Evolutionary conservation across 2,888 invertebrate species (phyloP).

Genomic region (Gari tellinella): DNA sequence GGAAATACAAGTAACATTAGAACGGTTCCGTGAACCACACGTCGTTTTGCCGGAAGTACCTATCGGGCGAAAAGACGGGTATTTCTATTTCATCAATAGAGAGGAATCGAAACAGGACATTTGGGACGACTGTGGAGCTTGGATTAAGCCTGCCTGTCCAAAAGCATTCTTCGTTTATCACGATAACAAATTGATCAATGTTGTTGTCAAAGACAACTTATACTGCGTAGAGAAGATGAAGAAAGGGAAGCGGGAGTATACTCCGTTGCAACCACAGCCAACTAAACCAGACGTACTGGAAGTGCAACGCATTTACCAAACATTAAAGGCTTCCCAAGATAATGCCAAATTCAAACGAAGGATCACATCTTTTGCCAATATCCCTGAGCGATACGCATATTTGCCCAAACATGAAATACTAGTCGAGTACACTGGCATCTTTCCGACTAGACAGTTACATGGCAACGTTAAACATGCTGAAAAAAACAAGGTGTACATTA

Average conservation of each 20-base stretch:
- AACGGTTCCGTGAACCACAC: constrained; percentile 12
- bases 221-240: constrained; percentile 12
- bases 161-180: not conserved
- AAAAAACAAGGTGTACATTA: constrained; percentile 18
- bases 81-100: constrained; percentile 6
- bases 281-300: not conserved
- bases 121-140: constrained; percentile 34
- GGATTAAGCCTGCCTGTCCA: constrained; percentile 11
- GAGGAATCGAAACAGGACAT: no score
- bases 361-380: constrained; percentile 18
- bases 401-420: not conserved
- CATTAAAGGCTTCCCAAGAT: not conserved
- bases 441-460: constrained; percentile 9
- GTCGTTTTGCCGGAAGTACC: constrained; percentile 2
- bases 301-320: constrained; percentile 23
- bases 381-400: not conserved
- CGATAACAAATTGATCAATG: not conserved
- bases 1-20: no score
- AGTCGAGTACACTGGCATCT: constrained; percentile 26
- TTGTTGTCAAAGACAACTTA: not conserved
- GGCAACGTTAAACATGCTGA: constrained; percentile 5
- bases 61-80: constrained; percentile 24
- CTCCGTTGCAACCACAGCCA: constrained; percentile 27
- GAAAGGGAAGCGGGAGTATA: constrained; percentile 6
- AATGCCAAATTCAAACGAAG: constrained; percentile 8